Evolutionary conservation across 1,140 invertebrate species (phyloP).

Genomic region (Penaeus indicus): DNA sequence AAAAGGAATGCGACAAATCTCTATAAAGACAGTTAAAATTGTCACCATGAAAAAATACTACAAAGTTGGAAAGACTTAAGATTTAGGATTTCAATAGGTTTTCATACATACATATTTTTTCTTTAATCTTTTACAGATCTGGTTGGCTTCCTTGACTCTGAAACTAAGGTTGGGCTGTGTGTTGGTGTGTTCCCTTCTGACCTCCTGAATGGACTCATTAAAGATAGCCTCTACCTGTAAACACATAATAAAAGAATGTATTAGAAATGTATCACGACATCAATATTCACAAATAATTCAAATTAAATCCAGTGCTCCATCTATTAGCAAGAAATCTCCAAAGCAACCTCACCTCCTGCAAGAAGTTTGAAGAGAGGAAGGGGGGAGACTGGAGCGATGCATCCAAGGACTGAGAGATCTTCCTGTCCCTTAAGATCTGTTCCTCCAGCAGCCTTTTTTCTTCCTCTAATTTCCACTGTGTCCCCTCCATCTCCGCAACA

Average conservation of each 20-base stretch:
- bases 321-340: not conserved
- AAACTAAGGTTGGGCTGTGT: constrained; percentile 35
- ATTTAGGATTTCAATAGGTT: not conserved
- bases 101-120: not conserved
- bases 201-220: constrained; percentile 50
- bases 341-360: constrained; percentile 31
- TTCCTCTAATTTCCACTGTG: constrained; percentile 36
- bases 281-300: no score
- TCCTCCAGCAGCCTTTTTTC: constrained; percentile 50
- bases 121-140: constrained; percentile 44
- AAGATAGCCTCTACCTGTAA: constrained; percentile 47
- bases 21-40: no score
- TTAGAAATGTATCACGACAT: not conserved
- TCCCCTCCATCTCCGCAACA: constrained; percentile 36
- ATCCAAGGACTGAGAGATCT: not conserved
- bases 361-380: constrained; percentile 26
- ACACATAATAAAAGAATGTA: not conserved
- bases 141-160: constrained; percentile 49
- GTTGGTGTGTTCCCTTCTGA: constrained; percentile 19
- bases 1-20: no score
- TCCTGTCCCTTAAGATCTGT: constrained; percentile 4
- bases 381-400: constrained; percentile 6
- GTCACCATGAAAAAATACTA: no score
- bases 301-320: not conserved
- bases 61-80: not conserved